phyloP scores from a whole-genome alignment of 1,140 invertebrate genomes.

The Cydia strobilella region DNA sequence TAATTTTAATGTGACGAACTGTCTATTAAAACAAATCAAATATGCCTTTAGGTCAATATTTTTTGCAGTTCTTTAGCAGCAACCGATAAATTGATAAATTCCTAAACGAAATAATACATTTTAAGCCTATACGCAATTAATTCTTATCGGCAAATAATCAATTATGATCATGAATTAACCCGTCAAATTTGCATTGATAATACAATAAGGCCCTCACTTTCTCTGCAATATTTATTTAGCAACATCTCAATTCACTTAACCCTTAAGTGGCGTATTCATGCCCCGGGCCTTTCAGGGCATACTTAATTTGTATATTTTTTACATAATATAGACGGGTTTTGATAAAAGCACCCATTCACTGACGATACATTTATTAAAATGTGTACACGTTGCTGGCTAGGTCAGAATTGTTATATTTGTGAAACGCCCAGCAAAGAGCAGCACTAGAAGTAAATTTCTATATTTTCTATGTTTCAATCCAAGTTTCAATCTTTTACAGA shows the following conservation, averaged over 20 bases:
- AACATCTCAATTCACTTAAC: constrained; percentile 65
- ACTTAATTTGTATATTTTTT: constrained; percentile 75
- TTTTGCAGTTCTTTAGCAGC: too few species aligned
- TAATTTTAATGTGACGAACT: too few species aligned
- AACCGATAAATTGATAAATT: too few species aligned
- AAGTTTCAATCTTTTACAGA: too few species aligned
- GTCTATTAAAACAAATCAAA: too few species aligned
- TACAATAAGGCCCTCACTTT: constrained; percentile 17
- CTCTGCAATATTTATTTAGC: constrained; percentile 40
- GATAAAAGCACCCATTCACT: constrained; percentile 72
- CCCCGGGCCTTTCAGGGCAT: constrained; percentile 58
- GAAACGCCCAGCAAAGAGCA: background rate
- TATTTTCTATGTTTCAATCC: too few species aligned
- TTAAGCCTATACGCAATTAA: too few species aligned
- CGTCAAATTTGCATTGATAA: constrained; percentile 8
- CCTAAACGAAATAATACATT: too few species aligned
- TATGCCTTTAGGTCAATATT: too few species aligned
- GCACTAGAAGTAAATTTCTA: too few species aligned
- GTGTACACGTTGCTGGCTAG: constrained; percentile 43
- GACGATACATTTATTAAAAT: constrained; percentile 77
- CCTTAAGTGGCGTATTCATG: constrained; percentile 55
- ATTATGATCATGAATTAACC: background rate
- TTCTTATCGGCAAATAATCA: background rate
- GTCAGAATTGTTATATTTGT: background rate
- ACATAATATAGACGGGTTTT: constrained; percentile 65